Evolutionary conservation across 2,797 vertebrate species (phyloP).

Genomic region (Gymnothorax reevesii): DNA sequence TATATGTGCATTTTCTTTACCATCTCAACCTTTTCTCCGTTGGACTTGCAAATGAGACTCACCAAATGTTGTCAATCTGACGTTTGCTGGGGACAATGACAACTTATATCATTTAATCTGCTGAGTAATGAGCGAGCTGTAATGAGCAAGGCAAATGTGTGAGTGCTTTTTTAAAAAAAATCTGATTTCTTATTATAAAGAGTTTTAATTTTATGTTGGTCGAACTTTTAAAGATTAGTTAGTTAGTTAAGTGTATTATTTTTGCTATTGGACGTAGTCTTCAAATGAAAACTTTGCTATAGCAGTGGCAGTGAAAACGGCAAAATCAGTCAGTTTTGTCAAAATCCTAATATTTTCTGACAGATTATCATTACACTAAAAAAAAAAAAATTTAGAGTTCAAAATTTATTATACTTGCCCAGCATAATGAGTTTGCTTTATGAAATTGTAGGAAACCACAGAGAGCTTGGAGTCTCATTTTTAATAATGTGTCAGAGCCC

Average conservation of each 20-base stretch:
- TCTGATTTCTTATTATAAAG: not conserved
- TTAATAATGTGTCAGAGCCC: not conserved
- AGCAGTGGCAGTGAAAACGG: not conserved
- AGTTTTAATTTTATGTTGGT: not conserved
- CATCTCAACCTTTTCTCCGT: too few species aligned
- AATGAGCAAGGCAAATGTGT: not conserved
- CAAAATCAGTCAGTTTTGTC: not conserved
- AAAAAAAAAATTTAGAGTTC: not conserved
- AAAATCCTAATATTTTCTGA: not conserved
- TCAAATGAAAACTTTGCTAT: not conserved
- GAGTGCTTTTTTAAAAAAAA: not conserved
- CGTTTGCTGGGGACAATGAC: not conserved
- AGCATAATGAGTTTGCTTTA: not conserved
- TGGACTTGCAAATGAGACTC: too few species aligned
- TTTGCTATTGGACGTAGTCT: not conserved
- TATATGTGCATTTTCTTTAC: too few species aligned
- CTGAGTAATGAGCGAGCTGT: not conserved
- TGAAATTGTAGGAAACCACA: not conserved
- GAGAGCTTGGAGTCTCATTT: not conserved
- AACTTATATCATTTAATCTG: not conserved
- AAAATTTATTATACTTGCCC: not conserved
- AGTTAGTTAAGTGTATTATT: not conserved
- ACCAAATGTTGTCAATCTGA: not conserved
- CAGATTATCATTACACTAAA: not conserved
- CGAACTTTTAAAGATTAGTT: not conserved